A percentile compares a stretch with the other conserved stretches of the same genome.
Evolutionary conservation across 1,140 invertebrate species (phyloP).

Genomic region (Drosophila jambulina): DNA sequence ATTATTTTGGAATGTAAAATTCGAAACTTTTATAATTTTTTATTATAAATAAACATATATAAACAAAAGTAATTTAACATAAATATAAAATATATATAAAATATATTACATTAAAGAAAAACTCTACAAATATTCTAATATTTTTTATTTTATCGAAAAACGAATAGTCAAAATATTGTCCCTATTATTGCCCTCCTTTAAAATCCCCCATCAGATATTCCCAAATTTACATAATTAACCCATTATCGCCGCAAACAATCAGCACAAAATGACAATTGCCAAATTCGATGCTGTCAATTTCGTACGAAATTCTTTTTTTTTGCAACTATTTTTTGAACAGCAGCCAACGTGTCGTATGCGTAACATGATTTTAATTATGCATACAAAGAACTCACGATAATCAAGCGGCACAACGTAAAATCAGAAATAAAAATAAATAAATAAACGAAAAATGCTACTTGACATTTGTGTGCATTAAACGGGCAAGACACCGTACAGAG

Average conservation of each 20-base stretch:
- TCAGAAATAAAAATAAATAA: slow-evolving; percentile 18
- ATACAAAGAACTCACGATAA: slow-evolving; percentile 53
- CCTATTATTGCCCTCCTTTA: too few species aligned
- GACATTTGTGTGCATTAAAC: slow-evolving; percentile 64
- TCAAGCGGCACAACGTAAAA: slow-evolving; percentile 15
- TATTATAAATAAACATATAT: too few species aligned
- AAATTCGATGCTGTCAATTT: slow-evolving; percentile 39
- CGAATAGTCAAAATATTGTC: too few species aligned
- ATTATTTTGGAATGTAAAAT: too few species aligned
- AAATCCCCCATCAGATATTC: background rate
- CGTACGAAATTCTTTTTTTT: slow-evolving; percentile 40
- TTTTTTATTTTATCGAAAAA: too few species aligned
- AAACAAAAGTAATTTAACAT: too few species aligned
- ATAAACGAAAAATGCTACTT: slow-evolving; percentile 40
- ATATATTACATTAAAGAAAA: too few species aligned
- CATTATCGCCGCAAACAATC: slow-evolving; percentile 18
- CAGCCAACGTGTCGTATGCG: slow-evolving; percentile 73
- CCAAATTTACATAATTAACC: slow-evolving; percentile 28
- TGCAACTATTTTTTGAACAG: slow-evolving; percentile 62
- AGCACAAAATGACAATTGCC: slow-evolving; percentile 29
- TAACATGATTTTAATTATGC: slow-evolving; percentile 79
- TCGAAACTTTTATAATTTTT: too few species aligned
- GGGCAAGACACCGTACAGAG: slow-evolving; percentile 45
- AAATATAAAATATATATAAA: too few species aligned
- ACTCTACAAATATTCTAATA: too few species aligned